phyloP scores from a whole-genome alignment of 2,797 vertebrate species.

The Potorous gilbertii region DNA sequence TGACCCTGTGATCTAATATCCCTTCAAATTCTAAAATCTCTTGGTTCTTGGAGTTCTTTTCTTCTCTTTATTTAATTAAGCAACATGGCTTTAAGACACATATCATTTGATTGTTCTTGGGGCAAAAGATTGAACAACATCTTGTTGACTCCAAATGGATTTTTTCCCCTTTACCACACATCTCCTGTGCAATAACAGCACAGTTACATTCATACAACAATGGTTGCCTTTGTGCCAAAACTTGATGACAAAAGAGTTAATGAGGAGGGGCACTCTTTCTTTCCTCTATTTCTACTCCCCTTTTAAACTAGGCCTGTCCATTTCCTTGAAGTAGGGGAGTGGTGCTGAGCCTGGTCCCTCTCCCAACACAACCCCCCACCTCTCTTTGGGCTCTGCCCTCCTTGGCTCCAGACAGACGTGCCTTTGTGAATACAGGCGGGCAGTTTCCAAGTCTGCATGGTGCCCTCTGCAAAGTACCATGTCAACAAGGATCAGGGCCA shows the following conservation, averaged over 20 bases:
- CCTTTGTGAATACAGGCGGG: constrained; percentile 57
- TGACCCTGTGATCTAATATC: background rate
- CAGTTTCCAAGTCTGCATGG: constrained; percentile 24
- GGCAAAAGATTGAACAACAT: background rate
- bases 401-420: constrained; percentile 38
- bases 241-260: background rate
- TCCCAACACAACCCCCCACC: background rate
- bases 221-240: background rate
- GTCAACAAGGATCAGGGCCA: constrained; percentile 24
- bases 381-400: background rate
- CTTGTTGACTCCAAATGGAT: background rate
- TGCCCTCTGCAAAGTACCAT: constrained; percentile 30
- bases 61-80: background rate
- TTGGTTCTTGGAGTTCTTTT: background rate
- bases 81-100: background rate
- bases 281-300: background rate
- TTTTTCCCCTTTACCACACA: background rate
- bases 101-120: background rate
- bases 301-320: background rate
- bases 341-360: background rate
- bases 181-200: background rate
- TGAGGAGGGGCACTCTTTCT: background rate
- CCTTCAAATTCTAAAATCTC: background rate
- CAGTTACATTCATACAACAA: background rate
- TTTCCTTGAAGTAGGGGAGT: background rate